These are phyloP conservation scores for Catamblyrhynchus diadema DNA, from an alignment of 2,797 vertebrate species.

Conservation along the genomic window DNA sequence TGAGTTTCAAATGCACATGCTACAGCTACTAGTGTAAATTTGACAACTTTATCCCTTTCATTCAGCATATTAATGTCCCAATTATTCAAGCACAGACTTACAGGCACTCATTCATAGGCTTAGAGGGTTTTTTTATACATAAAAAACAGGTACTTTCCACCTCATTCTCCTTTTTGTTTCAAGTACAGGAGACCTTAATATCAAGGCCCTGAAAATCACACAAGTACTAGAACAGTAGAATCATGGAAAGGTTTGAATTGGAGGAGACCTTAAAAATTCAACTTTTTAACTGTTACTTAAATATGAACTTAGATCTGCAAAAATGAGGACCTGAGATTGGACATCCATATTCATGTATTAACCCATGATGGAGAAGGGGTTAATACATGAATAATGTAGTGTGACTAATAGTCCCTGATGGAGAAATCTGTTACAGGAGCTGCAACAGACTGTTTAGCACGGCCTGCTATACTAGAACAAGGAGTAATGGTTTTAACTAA, in stretches of 20 bases:
- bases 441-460: not conserved
- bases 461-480: not conserved
- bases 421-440: not conserved
- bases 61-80: accelerated
- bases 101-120: accelerated
- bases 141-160: accelerated
- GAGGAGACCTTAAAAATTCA: not conserved
- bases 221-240: not conserved
- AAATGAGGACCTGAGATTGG: not conserved
- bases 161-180: not conserved
- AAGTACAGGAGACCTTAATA: not conserved
- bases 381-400: too few species aligned
- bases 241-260: not conserved
- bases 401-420: too few species aligned
- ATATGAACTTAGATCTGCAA: not conserved
- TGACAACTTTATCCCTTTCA: not conserved
- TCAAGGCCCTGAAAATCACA: not conserved
- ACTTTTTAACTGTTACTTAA: not conserved
- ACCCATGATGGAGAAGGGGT: not conserved
- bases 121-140: not conserved
- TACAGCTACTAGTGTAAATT: not conserved
- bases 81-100: not conserved
- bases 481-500: not conserved
- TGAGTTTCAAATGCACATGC: accelerated
- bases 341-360: not conserved